Evolutionary conservation across 2,113 vertebrate species (phyloP).

Genomic region (Ramphastos sulfuratus): DNA sequence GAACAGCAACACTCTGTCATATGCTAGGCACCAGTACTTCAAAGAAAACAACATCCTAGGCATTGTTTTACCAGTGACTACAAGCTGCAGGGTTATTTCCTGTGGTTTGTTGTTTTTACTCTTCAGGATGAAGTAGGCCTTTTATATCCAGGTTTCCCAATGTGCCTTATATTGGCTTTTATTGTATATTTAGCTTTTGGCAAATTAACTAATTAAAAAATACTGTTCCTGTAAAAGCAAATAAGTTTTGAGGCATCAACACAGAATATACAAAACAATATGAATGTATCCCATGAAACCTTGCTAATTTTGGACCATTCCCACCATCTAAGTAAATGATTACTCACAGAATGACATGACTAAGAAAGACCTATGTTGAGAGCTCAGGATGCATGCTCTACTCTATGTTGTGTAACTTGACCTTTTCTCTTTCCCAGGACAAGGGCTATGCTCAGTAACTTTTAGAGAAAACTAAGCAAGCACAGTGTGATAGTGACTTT

Average conservation of each 20-base stretch:
- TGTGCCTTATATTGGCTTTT: not conserved
- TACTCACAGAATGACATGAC: not conserved
- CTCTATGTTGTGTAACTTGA: not conserved
- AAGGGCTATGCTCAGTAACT: not conserved
- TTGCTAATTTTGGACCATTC: not conserved
- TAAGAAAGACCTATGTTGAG: not conserved
- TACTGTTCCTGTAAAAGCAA: not conserved
- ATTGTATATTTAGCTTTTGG: not conserved
- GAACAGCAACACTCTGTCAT: not conserved
- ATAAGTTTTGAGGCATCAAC: not conserved
- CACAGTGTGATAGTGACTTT: not conserved
- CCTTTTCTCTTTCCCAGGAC: not conserved
- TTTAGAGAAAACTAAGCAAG: not conserved
- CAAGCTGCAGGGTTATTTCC: not conserved
- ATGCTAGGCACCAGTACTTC: not conserved
- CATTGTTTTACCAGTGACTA: not conserved
- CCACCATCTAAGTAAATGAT: not conserved
- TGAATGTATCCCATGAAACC: not conserved
- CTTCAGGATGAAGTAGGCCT: not conserved
- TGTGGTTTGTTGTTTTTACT: not conserved
- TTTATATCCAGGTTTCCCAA: not conserved
- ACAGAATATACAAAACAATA: not conserved
- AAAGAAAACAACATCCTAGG: not conserved
- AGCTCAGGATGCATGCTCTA: not conserved
- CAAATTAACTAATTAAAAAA: not conserved